Evolutionary conservation across 2,888 invertebrate species (phyloP).

Genomic region (Drosophila setosimentum): DNA sequence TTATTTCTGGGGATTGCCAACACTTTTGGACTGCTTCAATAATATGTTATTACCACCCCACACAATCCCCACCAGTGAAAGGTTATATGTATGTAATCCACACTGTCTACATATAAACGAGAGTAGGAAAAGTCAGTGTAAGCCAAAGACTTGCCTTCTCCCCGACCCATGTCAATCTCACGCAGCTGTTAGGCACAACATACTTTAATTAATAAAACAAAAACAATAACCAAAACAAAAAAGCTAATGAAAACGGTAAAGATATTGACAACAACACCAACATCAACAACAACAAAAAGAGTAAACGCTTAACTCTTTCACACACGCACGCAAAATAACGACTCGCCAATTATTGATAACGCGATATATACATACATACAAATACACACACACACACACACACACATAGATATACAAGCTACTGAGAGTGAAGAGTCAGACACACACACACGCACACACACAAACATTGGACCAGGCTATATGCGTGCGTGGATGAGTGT

Average conservation of each 20-base stretch:
- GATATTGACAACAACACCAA: conserved; percentile 46
- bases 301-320: conserved; percentile 54
- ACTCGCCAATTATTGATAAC: conserved; percentile 59
- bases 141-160: neutral
- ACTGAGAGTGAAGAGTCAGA: conserved; percentile 15
- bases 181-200: conserved; percentile 29
- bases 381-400: conserved; percentile 1
- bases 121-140: neutral
- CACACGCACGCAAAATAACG: conserved; percentile 28
- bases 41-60: neutral
- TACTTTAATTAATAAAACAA: conserved; percentile 63
- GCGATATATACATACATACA: conserved; percentile 33
- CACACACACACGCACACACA: conserved; percentile 4
- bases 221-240: conserved; percentile 15
- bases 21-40: neutral
- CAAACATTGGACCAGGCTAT: conserved; percentile 35
- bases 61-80: too few relatives aligned
- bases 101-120: neutral
- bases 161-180: conserved; percentile 33
- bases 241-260: conserved; percentile 38
- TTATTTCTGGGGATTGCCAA: neutral
- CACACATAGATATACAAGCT: conserved; percentile 16
- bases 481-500: conserved; percentile 13
- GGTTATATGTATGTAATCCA: neutral
- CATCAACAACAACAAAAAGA: neutral